phyloP scores from a whole-genome alignment of 2,888 invertebrate genomes.

The Augiades crinisus region DNA sequence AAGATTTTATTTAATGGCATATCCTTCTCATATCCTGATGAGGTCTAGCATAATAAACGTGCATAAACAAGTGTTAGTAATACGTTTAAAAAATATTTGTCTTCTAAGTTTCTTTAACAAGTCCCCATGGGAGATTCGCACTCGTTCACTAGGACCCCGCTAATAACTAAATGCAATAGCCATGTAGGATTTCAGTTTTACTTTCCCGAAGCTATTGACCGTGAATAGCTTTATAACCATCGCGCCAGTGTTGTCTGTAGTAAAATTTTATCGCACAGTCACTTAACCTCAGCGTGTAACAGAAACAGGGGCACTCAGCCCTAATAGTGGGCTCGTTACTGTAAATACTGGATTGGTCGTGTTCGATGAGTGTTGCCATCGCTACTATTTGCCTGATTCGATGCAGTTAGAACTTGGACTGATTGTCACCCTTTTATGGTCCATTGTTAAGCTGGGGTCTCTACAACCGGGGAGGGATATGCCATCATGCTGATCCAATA shows the following conservation, averaged over 20 bases:
- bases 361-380: constrained; percentile 27
- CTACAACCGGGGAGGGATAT: no score
- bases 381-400: background rate
- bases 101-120: no score
- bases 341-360: constrained; percentile 63
- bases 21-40: no score
- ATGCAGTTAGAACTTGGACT: background rate
- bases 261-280: constrained; percentile 67
- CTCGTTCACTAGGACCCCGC: no score
- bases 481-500: no score
- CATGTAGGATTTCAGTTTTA: background rate
- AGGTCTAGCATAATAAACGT: no score
- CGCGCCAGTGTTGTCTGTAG: constrained; percentile 28
- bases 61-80: no score
- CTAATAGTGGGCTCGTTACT: constrained; percentile 44
- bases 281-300: constrained; percentile 60
- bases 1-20: no score
- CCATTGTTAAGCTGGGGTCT: no score
- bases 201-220: constrained; percentile 6
- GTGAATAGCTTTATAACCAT: constrained; percentile 27
- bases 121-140: no score
- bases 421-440: no score
- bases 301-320: constrained; percentile 38
- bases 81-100: no score
- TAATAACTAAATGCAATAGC: constrained; percentile 3